phyloP scores from a whole-genome alignment of 1,140 invertebrate genomes.

The Ceratoteleas bidentatus region DNA sequence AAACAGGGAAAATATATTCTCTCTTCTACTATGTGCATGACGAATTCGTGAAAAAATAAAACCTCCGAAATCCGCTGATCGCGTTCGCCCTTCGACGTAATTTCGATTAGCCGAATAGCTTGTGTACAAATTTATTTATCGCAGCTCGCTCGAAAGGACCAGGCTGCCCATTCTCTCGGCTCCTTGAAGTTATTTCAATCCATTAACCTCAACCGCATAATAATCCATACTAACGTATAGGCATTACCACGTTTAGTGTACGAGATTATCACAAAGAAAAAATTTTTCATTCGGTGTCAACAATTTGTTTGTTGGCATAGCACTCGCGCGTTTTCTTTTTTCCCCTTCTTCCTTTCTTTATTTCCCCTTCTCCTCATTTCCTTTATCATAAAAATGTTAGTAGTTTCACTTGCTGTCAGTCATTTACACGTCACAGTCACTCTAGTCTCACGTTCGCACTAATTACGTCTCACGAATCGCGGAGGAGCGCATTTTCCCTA shows the following conservation, averaged over 20 bases:
- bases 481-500: slow-evolving; percentile 69
- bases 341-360: slow-evolving; percentile 55
- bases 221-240: slow-evolving; percentile 72
- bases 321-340: slow-evolving; percentile 65
- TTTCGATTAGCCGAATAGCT: too few species aligned
- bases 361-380: slow-evolving; percentile 60
- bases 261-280: slow-evolving; percentile 81
- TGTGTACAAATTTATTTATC: too few species aligned
- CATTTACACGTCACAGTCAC: slow-evolving; percentile 63
- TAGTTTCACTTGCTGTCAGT: slow-evolving; percentile 72
- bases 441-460: slow-evolving; percentile 46
- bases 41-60: too few species aligned
- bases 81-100: too few species aligned
- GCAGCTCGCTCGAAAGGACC: too few species aligned
- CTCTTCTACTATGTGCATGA: too few species aligned
- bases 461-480: slow-evolving; percentile 61
- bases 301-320: slow-evolving; percentile 75
- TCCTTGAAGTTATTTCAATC: slow-evolving; percentile 69
- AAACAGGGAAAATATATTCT: too few species aligned
- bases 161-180: slow-evolving; percentile 71
- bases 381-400: slow-evolving; percentile 74
- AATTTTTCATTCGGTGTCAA: slow-evolving; percentile 78
- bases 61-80: too few species aligned
- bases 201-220: slow-evolving; percentile 71
- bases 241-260: slow-evolving; percentile 74